Evolutionary conservation across 2,888 invertebrate genomes (phyloP), one percentile per base, ranked within the genome.

Genomic region (Ochropleura leucogaster): DNA sequence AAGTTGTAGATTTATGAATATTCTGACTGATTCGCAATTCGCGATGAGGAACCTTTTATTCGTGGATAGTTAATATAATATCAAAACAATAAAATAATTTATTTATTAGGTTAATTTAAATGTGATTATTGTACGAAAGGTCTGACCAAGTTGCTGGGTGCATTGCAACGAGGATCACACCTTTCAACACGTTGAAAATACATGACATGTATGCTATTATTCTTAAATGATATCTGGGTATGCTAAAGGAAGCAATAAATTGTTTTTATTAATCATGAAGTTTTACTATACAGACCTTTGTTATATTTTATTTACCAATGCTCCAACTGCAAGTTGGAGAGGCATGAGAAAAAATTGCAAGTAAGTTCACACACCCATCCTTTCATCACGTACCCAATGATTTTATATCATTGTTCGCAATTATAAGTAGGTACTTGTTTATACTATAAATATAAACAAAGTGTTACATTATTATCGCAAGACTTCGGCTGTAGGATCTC

Each of bases 241-340:
- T 88, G 84, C 79, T 91, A 91, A 94, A 94, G 95, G 94, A 95
- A 94, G 94, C 87, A 95, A 92, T 95, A 94, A 95, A 95, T 91
- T 93, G 91, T 92, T 95, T 92, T 94, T 93, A 91, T 93, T 91
- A 85, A 82, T 51, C 66, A 67, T 49, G 42, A 18, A 9, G 51
- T 80, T 80, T 86, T 88, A 80, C 72, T 88, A 87, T 16, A 40
- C 64, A 46, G 16, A 20, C 16, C n/a, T 42, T 20, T 40, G 9
- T 9, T 42, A 5, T 30, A 16, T 18, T 9, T 59, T 40, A 18
- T 18, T 40, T 40, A 59, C 9, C 4, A 59, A 59, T 59, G 59
- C 16, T 4, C 59, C 40, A 40, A 59, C 9, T 16, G 14, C 18
- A 16, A 30, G 57, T 7, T n/a, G 12, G 40, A 40, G 30, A 30